Base-by-base conservation (phyloP, 2,113 vertebrate genomes). In the Gasterosteus aculeatus region DNA sequence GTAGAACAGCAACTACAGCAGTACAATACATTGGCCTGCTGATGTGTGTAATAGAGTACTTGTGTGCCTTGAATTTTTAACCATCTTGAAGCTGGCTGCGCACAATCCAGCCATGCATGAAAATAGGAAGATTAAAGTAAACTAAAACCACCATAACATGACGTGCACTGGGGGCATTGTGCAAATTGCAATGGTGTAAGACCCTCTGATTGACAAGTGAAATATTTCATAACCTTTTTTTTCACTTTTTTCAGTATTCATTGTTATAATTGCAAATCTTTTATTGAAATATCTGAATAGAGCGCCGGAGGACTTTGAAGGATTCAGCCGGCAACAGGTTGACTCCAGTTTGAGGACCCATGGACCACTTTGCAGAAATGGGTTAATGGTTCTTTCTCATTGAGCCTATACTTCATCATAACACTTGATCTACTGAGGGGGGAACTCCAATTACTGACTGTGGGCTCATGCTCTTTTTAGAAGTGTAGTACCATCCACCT, bases 21-120 rank as follows among this genome's bases (percentile, higher is more conserved):
- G 61, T 31, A n/a, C 22, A 71, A 62, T 19, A 56, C 64, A 69
- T 15, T 35, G 68, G 42, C 38, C 29, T 59, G 64, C 69, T 74
- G 78, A 68, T 62, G 66, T 67, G 70, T 62, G 64, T 64, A 77
- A 74, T 42, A 47, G 58, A 72, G 57, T 60, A 67, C 71, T 75
- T 54, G 8, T 63, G 42, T 68, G 67, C 29, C 67, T 31, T 85
- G 47, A 70, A 85, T 78, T 75, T 75, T 71, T 78, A 75, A 78
- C 47, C 41, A 67, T 5, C 47, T 16, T 57, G 10, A 66, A 61
- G 66, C 22, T 19, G 14, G n/a, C 51, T 73, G 47, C 61, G 58
- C 26, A 22, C 29, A 60, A 15, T 67, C 57, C 66, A 79, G 58
- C 59, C 73, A 73, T 6, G 44, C 73, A 35, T 80, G 69, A 80